Base-by-base conservation (phyloP, 2,888 invertebrate species). In the Pasiphila rectangulata region DNA sequence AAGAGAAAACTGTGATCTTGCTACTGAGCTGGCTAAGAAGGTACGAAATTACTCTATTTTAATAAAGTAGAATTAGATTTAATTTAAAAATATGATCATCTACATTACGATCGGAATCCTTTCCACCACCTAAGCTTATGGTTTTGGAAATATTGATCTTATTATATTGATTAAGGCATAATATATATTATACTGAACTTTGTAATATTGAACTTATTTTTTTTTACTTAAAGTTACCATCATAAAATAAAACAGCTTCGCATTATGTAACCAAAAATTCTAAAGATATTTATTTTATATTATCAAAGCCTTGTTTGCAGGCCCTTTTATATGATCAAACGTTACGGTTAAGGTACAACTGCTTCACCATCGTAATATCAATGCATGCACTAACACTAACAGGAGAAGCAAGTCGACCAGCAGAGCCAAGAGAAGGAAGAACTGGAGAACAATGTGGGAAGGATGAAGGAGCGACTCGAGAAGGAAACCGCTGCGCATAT, bases 401-500 rank as follows among this genome's bases (percentile, higher is more conserved):
- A 90, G 87, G 98, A 98, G 79, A 96, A 96, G 80, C 97, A 98
- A 76, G 89, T 97, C 54, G 98, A 98, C 84, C 91, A 95, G 66
- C 92, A 95, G 71, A 92, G 93, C 49, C 97, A 97, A 72, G 98
- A 98, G 85, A 94, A 96, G 71, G 98, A 98, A 83, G 98, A 98
- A 79, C 88, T 97, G 62, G 96, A 97, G 78, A 94, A 95, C 1
- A 94, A 94, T 49, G 86, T 97, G 54, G 85, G 92, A 0, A 90
- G 96, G 42, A 92, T 96, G 70, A 96, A 96, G 71, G 95, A 96
- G 68, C 91, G 97, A 3, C 83, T 98, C 17, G 98, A 98, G 78
- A 94, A 95, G 61, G 98, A 98, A 83, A 95, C 95, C 0, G 93
- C 95, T 0, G 92, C 94, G 46, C 96, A 96, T 68, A 93, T 96